phyloP scores from a whole-genome alignment of 2,113 vertebrate species.

The Addax nasomaculatus region DNA sequence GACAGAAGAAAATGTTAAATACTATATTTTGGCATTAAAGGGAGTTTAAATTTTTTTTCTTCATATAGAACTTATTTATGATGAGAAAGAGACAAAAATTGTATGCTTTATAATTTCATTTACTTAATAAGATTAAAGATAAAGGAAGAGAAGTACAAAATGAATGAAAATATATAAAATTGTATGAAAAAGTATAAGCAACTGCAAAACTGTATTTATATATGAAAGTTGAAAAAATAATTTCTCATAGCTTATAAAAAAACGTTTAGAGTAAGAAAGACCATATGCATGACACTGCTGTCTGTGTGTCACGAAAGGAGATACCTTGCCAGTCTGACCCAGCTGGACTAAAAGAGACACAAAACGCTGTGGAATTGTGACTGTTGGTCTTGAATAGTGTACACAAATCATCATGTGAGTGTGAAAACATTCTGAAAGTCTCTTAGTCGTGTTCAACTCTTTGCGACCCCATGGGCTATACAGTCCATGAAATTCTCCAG shows the following conservation, averaged over 20 bases:
- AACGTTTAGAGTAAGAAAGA: neutral
- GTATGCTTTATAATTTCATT: neutral
- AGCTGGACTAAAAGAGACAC: neutral
- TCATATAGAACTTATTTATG: neutral
- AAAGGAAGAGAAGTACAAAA: neutral
- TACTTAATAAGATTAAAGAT: conserved; percentile 1
- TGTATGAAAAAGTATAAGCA: neutral
- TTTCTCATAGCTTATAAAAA: neutral
- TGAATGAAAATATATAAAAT: neutral
- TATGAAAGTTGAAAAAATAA: neutral
- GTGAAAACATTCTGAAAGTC: neutral
- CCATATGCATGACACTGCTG: neutral
- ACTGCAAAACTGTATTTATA: neutral
- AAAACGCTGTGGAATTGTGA: neutral
- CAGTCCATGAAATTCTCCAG: neutral
- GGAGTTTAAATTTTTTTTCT: neutral
- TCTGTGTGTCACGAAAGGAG: neutral
- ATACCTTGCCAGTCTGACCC: neutral
- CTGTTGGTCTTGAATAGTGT: neutral
- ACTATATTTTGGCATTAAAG: neutral
- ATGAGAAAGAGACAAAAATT: neutral
- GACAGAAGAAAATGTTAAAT: neutral
- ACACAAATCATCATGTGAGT: neutral
- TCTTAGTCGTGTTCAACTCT: neutral
- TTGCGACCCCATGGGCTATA: neutral